Conservation (phyloP, 2,888 invertebrate genomes). For the Stictocephala bisonia region DNA sequence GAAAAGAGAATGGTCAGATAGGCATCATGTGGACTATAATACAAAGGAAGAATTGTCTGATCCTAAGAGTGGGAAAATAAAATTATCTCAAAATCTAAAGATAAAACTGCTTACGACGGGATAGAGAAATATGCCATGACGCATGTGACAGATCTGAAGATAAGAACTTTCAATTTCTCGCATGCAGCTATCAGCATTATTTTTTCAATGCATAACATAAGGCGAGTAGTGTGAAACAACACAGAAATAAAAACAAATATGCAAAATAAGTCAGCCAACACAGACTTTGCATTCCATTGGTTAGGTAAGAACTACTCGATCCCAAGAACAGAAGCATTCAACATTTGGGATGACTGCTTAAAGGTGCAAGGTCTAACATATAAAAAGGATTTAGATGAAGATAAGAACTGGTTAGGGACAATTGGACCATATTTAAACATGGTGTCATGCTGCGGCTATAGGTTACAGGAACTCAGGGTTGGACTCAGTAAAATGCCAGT, state of each 20-base stretch:
- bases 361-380: background rate
- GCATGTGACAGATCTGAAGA: too few relatives aligned
- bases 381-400: background rate
- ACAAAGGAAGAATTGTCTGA: too few relatives aligned
- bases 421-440: background rate
- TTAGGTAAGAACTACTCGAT: background rate
- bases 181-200: background rate
- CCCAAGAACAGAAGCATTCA: background rate
- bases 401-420: background rate
- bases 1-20: too few relatives aligned
- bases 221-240: background rate
- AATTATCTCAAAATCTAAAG: too few relatives aligned
- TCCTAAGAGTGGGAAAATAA: too few relatives aligned
- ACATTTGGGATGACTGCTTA: background rate
- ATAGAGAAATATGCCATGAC: too few relatives aligned
- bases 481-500: background rate
- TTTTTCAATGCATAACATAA: background rate
- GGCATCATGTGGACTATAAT: too few relatives aligned
- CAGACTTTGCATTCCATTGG: background rate
- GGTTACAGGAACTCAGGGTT: background rate
- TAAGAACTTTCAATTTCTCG: too few relatives aligned
- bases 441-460: background rate
- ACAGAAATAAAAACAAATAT: background rate
- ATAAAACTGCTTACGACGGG: too few relatives aligned
- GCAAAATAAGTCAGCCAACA: background rate